Evolutionary conservation across 2,113 vertebrate species (phyloP).

Genomic region (Rhipidura dahli): DNA sequence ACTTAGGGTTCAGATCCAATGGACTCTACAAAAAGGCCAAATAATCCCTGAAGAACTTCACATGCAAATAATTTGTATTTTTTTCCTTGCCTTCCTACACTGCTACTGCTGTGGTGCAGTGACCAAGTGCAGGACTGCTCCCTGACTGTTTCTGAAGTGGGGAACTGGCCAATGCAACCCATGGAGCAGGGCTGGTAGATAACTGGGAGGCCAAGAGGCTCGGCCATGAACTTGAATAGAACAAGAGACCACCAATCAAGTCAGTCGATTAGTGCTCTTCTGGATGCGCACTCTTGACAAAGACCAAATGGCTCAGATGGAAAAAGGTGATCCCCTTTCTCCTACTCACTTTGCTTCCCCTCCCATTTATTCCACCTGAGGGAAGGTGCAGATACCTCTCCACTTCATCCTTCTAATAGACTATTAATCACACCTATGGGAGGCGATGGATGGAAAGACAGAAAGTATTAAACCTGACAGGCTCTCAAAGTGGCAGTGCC

Average conservation of each 20-base stretch:
- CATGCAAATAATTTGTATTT: background rate
- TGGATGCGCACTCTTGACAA: background rate
- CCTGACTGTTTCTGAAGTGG: background rate
- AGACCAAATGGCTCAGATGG: background rate
- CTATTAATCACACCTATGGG: slow-evolving; percentile 45
- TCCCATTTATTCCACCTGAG: background rate
- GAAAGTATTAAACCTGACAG: slow-evolving; percentile 64
- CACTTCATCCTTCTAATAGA: background rate
- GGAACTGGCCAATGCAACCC: background rate
- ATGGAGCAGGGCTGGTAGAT: background rate
- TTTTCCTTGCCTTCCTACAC: background rate
- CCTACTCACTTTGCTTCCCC: background rate
- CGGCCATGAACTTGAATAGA: background rate
- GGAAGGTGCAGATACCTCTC: background rate
- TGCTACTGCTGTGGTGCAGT: accelerated
- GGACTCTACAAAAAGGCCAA: background rate
- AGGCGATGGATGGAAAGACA: background rate
- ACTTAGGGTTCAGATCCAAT: background rate
- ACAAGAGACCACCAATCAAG: background rate
- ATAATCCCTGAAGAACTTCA: background rate
- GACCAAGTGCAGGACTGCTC: background rate
- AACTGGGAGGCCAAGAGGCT: background rate
- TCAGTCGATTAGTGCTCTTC: background rate
- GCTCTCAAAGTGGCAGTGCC: slow-evolving; percentile 68
- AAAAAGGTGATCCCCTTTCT: background rate